phyloP scores from a whole-genome alignment of 2,797 vertebrate species.

The Cyclopterus lumpus region DNA sequence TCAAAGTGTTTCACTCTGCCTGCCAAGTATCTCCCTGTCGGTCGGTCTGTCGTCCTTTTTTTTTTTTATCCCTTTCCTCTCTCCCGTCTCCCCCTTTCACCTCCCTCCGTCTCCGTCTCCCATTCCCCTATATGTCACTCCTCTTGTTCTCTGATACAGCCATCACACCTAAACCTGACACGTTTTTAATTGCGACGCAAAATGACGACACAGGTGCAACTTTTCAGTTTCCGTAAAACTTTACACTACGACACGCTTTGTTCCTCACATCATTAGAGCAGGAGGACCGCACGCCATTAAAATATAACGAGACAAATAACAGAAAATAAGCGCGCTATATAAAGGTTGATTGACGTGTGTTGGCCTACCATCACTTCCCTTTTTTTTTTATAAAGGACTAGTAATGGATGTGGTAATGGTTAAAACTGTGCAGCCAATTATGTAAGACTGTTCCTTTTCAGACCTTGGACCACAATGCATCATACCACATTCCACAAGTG shows the following conservation, averaged over 20 bases:
- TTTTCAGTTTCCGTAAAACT: background rate
- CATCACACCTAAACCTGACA: background rate
- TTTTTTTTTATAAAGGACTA: background rate
- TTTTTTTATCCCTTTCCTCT: background rate
- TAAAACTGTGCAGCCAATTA: background rate
- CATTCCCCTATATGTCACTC: background rate
- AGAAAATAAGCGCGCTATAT: background rate
- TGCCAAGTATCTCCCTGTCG: conserved; percentile 38
- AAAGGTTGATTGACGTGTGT: background rate
- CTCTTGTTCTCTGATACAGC: background rate
- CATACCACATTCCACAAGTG: too few relatives aligned
- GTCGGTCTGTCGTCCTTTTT: background rate
- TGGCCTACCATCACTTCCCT: background rate
- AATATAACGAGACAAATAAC: too few relatives aligned
- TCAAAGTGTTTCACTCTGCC: conserved; percentile 53
- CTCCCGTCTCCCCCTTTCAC: background rate
- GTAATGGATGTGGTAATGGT: background rate
- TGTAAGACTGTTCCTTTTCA: background rate
- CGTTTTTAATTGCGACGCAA: background rate
- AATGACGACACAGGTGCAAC: background rate
- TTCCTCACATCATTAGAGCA: background rate
- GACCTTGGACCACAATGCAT: too few relatives aligned
- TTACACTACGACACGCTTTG: background rate
- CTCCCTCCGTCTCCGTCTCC: background rate
- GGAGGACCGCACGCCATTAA: background rate